Base-by-base conservation (phyloP, 2,113 vertebrate species). In the Hippocampus zosterae region DNA sequence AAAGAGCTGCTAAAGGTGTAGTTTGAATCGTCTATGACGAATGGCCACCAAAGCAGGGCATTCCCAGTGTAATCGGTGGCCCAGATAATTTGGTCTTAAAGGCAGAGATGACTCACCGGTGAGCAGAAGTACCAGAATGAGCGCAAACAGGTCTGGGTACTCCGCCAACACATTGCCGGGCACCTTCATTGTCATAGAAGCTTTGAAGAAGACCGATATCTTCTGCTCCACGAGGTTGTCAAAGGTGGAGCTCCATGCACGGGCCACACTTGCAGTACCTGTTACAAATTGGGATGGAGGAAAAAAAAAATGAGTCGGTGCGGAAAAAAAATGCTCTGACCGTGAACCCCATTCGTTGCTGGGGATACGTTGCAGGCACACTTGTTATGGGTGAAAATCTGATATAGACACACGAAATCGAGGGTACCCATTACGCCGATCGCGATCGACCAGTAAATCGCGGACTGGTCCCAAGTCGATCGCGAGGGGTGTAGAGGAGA, bases 211-310 rank as follows among this genome's bases (percentile, higher is more conserved):
- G 42, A 9, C 82, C 0, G 96, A 97, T 79, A 99, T 97, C 74
- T 93, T 94, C 76, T 95, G 94, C 42, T 94, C 95, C 0, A 99
- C 92, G 74, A 99, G 87, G 75, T 92, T 95, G 85, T 99, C 97
- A 4, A 99, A 98, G 0, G 94, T 94, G 0, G 94, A 94, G 48
- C 97, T 98, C 97, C 97, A 98, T 0, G 96, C 95, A 75, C 95
- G 88, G 37, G 94, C 96, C 67, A 98, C 97, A 0, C 96, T 98
- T 63, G 97, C 97, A 0, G 97, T 97, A 64, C 95, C 95, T 95
- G 64, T 2, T 56, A 71, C 70, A 62, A 15, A 8, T 52, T 21
- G 29, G 0, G 56, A 21, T 67, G 4, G 0, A 2, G 33, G 29
- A 29, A 29, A 29, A 33, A 33, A 15, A 15, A 44, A 50, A 27